Base-by-base conservation (phyloP, 2,113 vertebrate species). In the Pygoscelis antarcticus region DNA sequence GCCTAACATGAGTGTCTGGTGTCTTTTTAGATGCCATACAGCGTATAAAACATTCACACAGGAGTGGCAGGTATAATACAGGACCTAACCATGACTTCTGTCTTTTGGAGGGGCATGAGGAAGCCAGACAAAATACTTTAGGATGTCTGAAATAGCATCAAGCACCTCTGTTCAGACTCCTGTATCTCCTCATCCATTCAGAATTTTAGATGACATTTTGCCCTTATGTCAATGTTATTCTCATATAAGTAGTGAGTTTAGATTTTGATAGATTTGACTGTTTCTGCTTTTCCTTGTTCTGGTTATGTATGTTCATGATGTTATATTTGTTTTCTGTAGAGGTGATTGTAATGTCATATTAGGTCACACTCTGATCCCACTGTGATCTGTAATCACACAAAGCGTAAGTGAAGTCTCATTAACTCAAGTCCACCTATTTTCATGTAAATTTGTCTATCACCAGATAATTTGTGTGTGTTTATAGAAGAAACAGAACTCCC, bases 261-360 rank as follows among this genome's bases (percentile, higher is more conserved):
- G 27, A 29, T 61, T 81, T 74, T 46, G 21, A 12, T 44, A 60
- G 11, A 22, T 81, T n/a, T 57, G 38, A 10, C 10, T 40, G 4
- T 29, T 83, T 77, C n/a, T 58, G 10, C 6, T 76, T 86, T 86
- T 57, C 11, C 38, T 34, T 3, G 1, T 47, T 89, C 51, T 75
- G 44, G 13, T 29, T 68, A 6, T 4, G 4, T 36, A 25, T 0
- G 0, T 17, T 70, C 51, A 51, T 62, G 32, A 51, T 55, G 38
- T 19, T 34, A 13, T 22, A 40, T 60, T 75, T 84, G 4, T 72
- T 88, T 83, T 8, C 12, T 71, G 4, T 40, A 52, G 20, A 80
- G 17, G 10, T 46, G 40, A 66, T 77, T 4, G 10, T 40, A 51
- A 20, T 14, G 13, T 68, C 61, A 60, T 34, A 15, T 55, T 34